These are phyloP conservation scores for Saxidomus purpurata DNA, from an alignment of 1,140 invertebrate genomes.

Conservation along the genomic window DNA sequence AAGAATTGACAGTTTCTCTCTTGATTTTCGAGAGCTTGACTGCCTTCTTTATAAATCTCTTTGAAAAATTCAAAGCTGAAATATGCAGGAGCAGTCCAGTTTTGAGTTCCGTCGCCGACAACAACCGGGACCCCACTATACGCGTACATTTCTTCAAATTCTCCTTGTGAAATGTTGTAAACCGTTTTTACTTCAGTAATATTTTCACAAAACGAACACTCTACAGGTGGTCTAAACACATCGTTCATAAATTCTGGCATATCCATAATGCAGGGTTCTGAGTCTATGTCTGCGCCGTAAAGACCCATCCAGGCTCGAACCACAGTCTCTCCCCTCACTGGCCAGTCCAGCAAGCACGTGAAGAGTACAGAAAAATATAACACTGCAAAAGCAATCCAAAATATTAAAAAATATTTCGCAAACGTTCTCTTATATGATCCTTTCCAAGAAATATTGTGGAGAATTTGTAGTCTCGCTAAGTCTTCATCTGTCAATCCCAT, in stretches of 20 bases:
- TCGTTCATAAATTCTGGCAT: conserved; percentile 89
- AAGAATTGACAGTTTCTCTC: conserved; percentile 94
- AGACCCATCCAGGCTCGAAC: conserved; percentile 68
- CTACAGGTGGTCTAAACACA: conserved; percentile 92
- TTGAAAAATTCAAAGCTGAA: conserved; percentile 95
- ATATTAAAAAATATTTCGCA: background rate
- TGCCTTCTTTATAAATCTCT: conserved; percentile 89
- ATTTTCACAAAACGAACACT: conserved; percentile 92
- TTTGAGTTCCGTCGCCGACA: conserved; percentile 92
- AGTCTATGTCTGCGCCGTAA: conserved; percentile 66
- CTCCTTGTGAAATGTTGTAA: conserved; percentile 87
- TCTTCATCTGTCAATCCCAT: conserved; percentile 76
- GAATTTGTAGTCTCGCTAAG: conserved; percentile 69
- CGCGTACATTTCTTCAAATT: conserved; percentile 89
- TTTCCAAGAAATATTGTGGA: conserved; percentile 59
- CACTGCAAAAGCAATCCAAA: conserved; percentile 45
- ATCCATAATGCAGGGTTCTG: conserved; percentile 86
- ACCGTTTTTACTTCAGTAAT: conserved; percentile 89
- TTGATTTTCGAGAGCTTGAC: conserved; percentile 76
- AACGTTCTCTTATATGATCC: conserved; percentile 50
- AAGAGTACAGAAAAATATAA: conserved; percentile 60
- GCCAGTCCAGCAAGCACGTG: conserved; percentile 76
- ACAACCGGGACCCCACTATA: conserved; percentile 94
- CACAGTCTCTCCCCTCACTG: conserved; percentile 72
- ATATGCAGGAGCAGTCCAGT: conserved; percentile 92